These are phyloP conservation scores for Macropodus opercularis DNA, from an alignment of 2,797 vertebrate genomes.

Conservation along the genomic window DNA sequence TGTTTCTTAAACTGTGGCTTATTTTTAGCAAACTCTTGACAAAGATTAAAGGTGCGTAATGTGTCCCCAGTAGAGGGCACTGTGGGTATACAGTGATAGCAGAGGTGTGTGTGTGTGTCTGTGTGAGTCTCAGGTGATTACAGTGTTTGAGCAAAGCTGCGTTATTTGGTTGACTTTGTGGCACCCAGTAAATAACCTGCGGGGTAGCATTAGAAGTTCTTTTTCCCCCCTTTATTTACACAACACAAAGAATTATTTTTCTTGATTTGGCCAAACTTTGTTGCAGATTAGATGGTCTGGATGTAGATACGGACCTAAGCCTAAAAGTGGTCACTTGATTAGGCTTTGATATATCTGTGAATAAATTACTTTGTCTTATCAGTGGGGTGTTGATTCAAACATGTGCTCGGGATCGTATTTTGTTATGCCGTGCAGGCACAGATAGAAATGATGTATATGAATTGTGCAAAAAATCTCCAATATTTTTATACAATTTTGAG, in stretches of 20 bases:
- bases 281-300: constrained; percentile 23
- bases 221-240: constrained; percentile 23
- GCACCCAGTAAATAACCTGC: constrained; percentile 70
- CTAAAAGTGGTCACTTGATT: constrained; percentile 23
- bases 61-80: constrained; percentile 81
- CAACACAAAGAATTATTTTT: constrained; percentile 52
- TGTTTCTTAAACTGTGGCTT: constrained; percentile 27
- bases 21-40: constrained; percentile 12
- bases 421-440: constrained; percentile 15
- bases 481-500: constrained; percentile 20
- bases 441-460: constrained; percentile 20
- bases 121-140: constrained; percentile 56
- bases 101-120: constrained; percentile 22
- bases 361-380: background rate
- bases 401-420: constrained; percentile 4
- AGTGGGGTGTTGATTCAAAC: constrained; percentile 22
- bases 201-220: constrained; percentile 41
- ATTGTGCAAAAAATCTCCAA: constrained; percentile 25
- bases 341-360: constrained; percentile 21
- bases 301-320: constrained; percentile 29
- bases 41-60: constrained; percentile 21
- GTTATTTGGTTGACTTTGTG: constrained; percentile 73
- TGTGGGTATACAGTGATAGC: constrained; percentile 77
- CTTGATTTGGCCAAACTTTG: constrained; percentile 32
- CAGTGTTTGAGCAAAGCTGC: constrained; percentile 73